Conservation (phyloP, 2,888 invertebrate species). For the Anthophora plumipes region DNA sequence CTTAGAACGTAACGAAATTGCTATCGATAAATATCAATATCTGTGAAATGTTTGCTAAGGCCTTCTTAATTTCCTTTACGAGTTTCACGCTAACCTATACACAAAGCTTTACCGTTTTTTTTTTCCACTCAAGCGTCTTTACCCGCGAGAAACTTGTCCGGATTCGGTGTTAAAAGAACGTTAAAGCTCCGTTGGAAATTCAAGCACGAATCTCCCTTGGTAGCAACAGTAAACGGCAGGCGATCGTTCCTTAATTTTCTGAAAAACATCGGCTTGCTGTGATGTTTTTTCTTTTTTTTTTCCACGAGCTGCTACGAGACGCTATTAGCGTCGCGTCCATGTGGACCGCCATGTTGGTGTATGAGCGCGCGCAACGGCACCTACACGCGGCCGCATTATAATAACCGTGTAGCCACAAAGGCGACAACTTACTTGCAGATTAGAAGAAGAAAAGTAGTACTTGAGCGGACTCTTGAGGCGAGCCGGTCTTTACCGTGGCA, state of each 20-base stretch:
- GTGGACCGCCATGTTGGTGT: not conserved
- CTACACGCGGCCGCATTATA: slow-evolving; percentile 19
- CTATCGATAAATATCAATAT: no score
- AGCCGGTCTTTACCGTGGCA: slow-evolving; percentile 36
- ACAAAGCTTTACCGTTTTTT: no score
- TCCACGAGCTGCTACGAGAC: not conserved
- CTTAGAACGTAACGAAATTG: no score
- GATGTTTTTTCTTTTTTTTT: not conserved
- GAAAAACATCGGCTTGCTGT: not conserved
- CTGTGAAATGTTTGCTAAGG: no score
- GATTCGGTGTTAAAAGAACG: no score
- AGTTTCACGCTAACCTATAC: no score
- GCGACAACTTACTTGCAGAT: slow-evolving; percentile 57
- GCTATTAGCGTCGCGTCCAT: not conserved
- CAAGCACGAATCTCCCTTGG: not conserved
- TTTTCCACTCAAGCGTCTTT: no score
- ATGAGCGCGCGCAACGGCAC: not conserved
- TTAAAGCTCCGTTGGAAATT: not conserved
- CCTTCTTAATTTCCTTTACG: no score
- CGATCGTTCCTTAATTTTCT: slow-evolving; percentile 1
- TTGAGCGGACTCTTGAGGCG: slow-evolving; percentile 50
- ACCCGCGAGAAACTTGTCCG: no score
- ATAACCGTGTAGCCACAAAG: slow-evolving; percentile 49
- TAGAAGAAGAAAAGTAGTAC: slow-evolving; percentile 61
- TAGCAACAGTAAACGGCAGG: not conserved